Percentiles rank a stretch among this genome's conserved stretches.
Evolutionary conservation across 2,888 invertebrate species (phyloP).

Genomic region (Diarsia dahlii): DNA sequence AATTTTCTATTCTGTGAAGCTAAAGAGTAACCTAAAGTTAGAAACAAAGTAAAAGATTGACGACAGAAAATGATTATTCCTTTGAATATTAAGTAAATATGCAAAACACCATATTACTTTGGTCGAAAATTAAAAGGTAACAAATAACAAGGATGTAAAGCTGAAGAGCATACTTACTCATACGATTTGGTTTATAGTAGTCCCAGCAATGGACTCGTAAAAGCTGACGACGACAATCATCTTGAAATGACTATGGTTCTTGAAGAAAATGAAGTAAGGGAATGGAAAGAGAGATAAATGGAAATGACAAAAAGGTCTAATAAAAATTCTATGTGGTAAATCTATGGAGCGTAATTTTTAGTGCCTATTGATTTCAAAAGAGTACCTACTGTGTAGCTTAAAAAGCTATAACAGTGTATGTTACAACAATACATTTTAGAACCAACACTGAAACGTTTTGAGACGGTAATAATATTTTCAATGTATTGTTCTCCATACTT

Average conservation of each 20-base stretch:
- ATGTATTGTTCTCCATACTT: constrained; percentile 20
- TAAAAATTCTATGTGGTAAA: constrained; percentile 6
- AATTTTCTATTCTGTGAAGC: background rate
- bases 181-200: constrained; percentile 42
- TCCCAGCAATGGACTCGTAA: constrained; percentile 40
- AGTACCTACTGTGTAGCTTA: background rate
- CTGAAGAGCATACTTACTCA: constrained; percentile 37
- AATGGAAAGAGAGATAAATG: constrained; percentile 9
- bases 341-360: background rate
- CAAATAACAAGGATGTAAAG: constrained; percentile 35
- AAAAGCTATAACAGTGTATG: background rate
- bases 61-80: background rate
- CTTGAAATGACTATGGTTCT: constrained; percentile 33
- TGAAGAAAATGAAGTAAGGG: constrained; percentile 17
- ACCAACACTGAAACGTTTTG: background rate
- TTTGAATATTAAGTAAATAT: constrained; percentile 5
- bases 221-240: constrained; percentile 46
- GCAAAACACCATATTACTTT: background rate
- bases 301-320: background rate
- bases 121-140: constrained; percentile 9
- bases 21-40: background rate
- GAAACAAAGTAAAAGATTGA: background rate
- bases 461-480: constrained; percentile 16
- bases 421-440: constrained; percentile 12
- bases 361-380: background rate